These are phyloP conservation scores for Symphodus melops DNA, from an alignment of 2,113 vertebrate genomes.

Conservation along the genomic window DNA sequence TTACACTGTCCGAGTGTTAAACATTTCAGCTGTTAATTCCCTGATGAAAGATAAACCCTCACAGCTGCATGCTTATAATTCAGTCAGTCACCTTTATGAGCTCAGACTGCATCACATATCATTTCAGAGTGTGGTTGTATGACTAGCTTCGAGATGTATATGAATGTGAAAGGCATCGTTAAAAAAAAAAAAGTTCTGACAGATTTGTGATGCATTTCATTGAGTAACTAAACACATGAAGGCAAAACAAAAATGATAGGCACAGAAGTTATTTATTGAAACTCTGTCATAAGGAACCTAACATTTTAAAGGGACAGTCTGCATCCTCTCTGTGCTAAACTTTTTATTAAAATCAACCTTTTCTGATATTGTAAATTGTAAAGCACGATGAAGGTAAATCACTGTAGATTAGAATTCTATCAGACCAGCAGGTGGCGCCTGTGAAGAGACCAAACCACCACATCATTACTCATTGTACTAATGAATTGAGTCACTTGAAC, in stretches of 20 bases:
- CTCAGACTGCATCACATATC: background rate
- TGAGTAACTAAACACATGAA: background rate
- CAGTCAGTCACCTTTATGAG: background rate
- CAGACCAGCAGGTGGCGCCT: background rate
- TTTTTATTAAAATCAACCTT: background rate
- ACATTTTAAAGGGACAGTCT: background rate
- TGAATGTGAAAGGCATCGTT: background rate
- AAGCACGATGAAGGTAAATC: background rate
- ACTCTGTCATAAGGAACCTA: background rate
- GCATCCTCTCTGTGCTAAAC: background rate
- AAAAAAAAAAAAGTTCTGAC: too few relatives aligned
- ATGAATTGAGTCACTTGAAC: background rate
- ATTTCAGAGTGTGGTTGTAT: too few relatives aligned
- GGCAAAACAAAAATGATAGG: background rate
- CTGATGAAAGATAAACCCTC: background rate
- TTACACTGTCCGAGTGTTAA: background rate
- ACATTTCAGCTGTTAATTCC: background rate
- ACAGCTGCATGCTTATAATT: background rate
- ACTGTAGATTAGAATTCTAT: too few relatives aligned
- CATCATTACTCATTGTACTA: background rate
- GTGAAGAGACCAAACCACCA: background rate
- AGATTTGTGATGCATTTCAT: background rate
- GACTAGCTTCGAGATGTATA: background rate
- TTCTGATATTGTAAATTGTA: background rate
- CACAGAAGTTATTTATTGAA: background rate